Percentiles rank a stretch among this genome's conserved stretches.
Conservation (phyloP, 2,888 invertebrate genomes). For the Kryphioiulus occultus region DNA sequence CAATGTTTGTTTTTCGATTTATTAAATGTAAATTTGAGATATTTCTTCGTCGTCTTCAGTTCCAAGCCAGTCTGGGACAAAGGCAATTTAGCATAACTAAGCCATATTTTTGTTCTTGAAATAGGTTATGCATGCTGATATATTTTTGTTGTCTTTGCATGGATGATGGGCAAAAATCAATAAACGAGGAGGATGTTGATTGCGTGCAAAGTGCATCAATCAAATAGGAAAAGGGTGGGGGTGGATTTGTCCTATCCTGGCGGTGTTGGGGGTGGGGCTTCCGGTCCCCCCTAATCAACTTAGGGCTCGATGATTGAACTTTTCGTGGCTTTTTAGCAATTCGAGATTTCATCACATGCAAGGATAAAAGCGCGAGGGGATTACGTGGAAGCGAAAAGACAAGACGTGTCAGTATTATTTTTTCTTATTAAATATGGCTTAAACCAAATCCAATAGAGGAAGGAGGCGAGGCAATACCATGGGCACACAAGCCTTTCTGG, state of each 20-base stretch:
- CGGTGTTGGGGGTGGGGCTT: not conserved
- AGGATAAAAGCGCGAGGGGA: not conserved
- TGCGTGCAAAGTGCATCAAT: conserved; percentile 30
- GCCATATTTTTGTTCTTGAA: not conserved
- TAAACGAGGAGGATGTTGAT: not conserved
- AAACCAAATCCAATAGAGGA: not conserved
- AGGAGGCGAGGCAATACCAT: not conserved
- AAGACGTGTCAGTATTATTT: not conserved
- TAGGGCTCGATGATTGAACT: not conserved
- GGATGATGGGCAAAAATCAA: not conserved
- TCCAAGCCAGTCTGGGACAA: not conserved
- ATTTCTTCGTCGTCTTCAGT: not conserved
- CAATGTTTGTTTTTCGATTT: not conserved
- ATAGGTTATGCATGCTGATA: conserved; percentile 1
- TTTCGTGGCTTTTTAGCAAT: not conserved
- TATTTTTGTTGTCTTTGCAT: conserved; percentile 29
- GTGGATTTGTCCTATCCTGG: not conserved
- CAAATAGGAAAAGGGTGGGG: not conserved
- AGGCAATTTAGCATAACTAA: not conserved
- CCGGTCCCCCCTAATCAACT: conserved; percentile 26
- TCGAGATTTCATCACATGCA: not conserved
- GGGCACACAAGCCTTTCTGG: not conserved
- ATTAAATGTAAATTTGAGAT: not conserved
- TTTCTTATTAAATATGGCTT: conserved; percentile 29
- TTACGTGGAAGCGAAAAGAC: not conserved